Evolutionary conservation across 2,888 invertebrate genomes (phyloP).

Genomic region (Napeogenes inachia): DNA sequence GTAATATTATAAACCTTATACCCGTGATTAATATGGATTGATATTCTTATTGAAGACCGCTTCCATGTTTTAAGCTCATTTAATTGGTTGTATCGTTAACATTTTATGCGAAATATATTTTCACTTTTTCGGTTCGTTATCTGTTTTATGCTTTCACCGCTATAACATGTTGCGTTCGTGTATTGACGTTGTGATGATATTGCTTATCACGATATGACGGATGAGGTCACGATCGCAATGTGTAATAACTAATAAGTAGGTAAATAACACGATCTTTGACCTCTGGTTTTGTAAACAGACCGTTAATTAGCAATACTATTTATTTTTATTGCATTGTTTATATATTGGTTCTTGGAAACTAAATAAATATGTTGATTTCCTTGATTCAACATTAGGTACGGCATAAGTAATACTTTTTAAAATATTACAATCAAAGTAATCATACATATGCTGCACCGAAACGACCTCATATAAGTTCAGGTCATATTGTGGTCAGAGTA

Average conservation of each 20-base stretch:
- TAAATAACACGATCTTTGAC: conserved; percentile 12
- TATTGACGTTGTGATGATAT: conserved; percentile 14
- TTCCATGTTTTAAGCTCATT: conserved; percentile 33
- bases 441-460: too few species aligned
- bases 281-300: conserved; percentile 12
- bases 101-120: conserved; percentile 35
- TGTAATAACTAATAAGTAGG: conserved; percentile 9
- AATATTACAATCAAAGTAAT: too few species aligned
- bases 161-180: background rate
- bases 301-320: background rate
- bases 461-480: background rate
- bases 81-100: conserved; percentile 34
- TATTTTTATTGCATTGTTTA: background rate
- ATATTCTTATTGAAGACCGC: conserved; percentile 34
- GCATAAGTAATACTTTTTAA: too few species aligned
- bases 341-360: background rate
- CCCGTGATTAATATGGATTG: conserved; percentile 36
- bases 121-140: conserved; percentile 33
- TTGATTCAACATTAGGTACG: background rate
- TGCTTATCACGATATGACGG: conserved; percentile 22
- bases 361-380: background rate
- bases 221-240: conserved; percentile 26
- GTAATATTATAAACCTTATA: conserved; percentile 59
- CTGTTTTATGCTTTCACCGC: conserved; percentile 31
- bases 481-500: background rate